phyloP scores from a whole-genome alignment of 1,140 invertebrate genomes.

The Drosophila ananassae region DNA sequence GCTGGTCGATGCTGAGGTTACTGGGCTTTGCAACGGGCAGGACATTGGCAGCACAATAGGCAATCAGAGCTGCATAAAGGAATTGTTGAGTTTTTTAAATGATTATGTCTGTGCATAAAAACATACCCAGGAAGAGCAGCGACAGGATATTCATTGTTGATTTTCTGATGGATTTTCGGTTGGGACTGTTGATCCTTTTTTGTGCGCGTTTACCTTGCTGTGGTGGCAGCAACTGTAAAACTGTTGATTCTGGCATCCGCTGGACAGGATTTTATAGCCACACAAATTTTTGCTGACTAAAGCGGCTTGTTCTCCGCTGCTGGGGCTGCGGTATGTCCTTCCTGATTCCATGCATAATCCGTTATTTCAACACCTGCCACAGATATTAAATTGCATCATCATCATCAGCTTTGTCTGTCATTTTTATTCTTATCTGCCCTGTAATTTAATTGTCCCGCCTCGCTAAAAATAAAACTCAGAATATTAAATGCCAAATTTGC shows the following conservation, averaged over 20 bases:
- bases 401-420: slow-evolving; percentile 54
- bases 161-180: slow-evolving; percentile 1
- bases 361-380: slow-evolving; percentile 71
- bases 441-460: slow-evolving; percentile 37
- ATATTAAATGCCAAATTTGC: slow-evolving; percentile 47
- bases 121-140: slow-evolving; percentile 51
- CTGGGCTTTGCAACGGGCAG: slow-evolving; percentile 28
- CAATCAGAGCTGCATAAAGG: slow-evolving; percentile 21
- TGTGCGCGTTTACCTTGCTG: slow-evolving; percentile 56
- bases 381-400: slow-evolving; percentile 57
- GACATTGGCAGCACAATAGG: slow-evolving; percentile 42
- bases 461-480: slow-evolving; percentile 59
- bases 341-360: slow-evolving; percentile 59
- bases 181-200: slow-evolving; percentile 26
- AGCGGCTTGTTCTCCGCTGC: slow-evolving; percentile 12
- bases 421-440: slow-evolving; percentile 33
- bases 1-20: slow-evolving; percentile 56
- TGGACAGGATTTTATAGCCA: slow-evolving; percentile 52
- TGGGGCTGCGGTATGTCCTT: slow-evolving; percentile 27
- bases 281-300: slow-evolving; percentile 20
- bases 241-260: slow-evolving; percentile 36
- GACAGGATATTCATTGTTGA: slow-evolving; percentile 40
- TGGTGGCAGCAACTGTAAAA: slow-evolving; percentile 66
- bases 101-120: not conserved
- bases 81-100: not conserved